These are phyloP conservation scores for Lepus europaeus DNA, from an alignment of 2,113 vertebrate genomes.

Conservation along the genomic window DNA sequence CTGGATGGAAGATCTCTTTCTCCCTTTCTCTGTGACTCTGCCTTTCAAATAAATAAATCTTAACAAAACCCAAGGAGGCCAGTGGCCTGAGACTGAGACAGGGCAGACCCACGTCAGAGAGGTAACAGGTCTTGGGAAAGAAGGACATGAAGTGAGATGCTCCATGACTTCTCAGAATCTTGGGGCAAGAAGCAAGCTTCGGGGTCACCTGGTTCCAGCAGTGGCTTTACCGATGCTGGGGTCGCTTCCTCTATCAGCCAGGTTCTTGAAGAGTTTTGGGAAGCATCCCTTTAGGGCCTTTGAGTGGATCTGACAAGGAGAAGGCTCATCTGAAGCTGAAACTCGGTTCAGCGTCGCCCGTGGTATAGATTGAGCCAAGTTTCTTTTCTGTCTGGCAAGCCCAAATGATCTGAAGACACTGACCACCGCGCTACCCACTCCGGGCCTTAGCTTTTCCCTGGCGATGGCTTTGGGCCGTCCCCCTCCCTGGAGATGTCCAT, in stretches of 20 bases:
- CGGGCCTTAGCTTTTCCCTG: background rate
- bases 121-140: background rate
- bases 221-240: background rate
- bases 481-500: background rate
- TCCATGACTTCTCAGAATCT: background rate
- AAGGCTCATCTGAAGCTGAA: background rate
- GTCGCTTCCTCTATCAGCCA: fast-evolving
- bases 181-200: background rate
- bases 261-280: background rate
- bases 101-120: background rate
- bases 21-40: too few species aligned
- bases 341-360: background rate
- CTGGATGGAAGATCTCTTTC: too few species aligned
- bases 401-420: background rate
- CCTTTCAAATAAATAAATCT: too few species aligned
- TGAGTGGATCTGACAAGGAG: background rate
- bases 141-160: background rate
- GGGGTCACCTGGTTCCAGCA: background rate
- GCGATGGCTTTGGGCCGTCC: background rate
- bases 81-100: background rate
- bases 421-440: background rate
- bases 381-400: background rate
- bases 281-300: background rate
- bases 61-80: background rate
- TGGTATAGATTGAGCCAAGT: background rate